Percentiles rank a stretch among this genome's conserved stretches.
Conservation (phyloP, 2,797 vertebrate genomes). For the Notamacropus eugenii region DNA sequence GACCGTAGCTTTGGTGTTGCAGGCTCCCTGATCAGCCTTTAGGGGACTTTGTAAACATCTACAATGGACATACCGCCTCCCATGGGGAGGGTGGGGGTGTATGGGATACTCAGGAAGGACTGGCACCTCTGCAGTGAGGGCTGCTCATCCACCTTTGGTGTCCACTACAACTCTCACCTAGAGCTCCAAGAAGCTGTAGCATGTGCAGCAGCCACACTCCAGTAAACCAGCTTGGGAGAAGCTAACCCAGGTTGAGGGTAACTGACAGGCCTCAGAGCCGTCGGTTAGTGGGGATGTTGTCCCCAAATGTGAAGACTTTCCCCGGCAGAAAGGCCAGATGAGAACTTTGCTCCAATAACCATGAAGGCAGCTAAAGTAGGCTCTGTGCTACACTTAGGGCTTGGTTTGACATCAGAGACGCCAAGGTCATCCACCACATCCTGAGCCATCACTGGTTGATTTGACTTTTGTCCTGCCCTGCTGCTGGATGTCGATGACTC, state of each 20-base stretch:
- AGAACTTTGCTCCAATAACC: no score
- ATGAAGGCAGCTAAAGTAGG: no score
- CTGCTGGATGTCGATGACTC: no score
- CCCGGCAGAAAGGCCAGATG: not conserved
- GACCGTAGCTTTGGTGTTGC: not conserved
- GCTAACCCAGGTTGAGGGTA: not conserved
- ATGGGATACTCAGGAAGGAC: not conserved
- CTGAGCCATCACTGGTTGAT: no score
- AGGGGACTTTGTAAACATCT: conserved; percentile 13
- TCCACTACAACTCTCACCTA: not conserved
- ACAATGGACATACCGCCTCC: not conserved
- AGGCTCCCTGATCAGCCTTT: conserved; percentile 28
- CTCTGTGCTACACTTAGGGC: no score
- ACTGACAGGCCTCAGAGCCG: not conserved
- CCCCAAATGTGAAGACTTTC: not conserved
- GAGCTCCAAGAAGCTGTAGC: not conserved
- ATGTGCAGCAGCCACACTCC: no score
- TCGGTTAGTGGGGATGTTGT: no score
- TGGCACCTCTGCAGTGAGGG: not conserved
- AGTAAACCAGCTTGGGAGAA: not conserved
- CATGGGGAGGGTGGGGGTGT: not conserved
- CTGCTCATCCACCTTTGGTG: not conserved
- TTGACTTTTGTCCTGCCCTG: no score
- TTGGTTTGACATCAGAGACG: no score
- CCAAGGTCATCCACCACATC: no score